Conservation (phyloP, 2,797 vertebrate species). For the Melopsittacus undulatus region DNA sequence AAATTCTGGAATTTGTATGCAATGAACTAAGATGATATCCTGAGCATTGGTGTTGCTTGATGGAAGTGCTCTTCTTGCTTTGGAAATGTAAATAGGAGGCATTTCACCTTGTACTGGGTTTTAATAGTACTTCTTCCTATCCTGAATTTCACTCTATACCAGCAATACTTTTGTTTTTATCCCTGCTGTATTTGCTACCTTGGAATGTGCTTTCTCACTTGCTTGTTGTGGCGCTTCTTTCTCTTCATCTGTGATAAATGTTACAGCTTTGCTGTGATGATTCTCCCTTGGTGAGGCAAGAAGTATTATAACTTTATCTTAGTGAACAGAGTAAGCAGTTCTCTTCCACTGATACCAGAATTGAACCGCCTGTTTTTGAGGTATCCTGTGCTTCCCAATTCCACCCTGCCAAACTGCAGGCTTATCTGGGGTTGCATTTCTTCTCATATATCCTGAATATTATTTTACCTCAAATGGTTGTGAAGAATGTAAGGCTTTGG, state of each 20-base stretch:
- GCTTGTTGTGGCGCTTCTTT: background rate
- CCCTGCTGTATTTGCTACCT: background rate
- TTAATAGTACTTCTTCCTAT: background rate
- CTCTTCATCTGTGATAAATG: background rate
- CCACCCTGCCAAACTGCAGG: background rate
- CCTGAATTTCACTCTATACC: background rate
- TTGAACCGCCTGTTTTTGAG: background rate
- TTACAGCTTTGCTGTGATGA: background rate
- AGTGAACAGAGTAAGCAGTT: background rate
- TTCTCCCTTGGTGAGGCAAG: background rate
- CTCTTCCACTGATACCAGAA: background rate
- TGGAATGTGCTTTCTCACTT: background rate
- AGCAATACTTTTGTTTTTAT: background rate
- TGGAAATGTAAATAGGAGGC: background rate
- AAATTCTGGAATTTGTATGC: slow-evolving; percentile 24
- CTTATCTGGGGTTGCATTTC: background rate
- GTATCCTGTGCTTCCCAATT: background rate
- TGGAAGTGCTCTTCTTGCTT: background rate
- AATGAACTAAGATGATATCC: background rate
- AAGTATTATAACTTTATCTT: background rate
- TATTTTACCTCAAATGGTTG: background rate
- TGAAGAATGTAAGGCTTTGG: background rate
- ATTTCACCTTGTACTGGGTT: background rate
- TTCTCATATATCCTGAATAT: background rate
- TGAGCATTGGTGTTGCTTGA: background rate